These are phyloP conservation scores for Alligator sinensis DNA, from an alignment of 2,113 vertebrate species.

Conservation along the genomic window DNA sequence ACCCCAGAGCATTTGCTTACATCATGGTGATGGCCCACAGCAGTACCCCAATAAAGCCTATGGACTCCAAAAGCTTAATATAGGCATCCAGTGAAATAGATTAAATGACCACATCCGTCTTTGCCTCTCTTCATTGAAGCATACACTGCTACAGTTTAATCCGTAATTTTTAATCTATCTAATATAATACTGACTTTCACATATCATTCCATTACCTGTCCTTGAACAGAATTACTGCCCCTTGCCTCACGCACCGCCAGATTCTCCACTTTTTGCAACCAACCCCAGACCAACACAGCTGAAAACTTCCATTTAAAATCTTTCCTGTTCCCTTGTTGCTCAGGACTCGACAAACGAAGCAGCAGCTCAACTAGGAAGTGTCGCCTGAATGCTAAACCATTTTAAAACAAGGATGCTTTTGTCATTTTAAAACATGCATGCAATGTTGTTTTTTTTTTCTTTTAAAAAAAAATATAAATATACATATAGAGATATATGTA, in stretches of 20 bases:
- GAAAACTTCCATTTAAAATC: slow-evolving; percentile 2
- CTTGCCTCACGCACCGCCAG: background rate
- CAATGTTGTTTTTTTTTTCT: background rate
- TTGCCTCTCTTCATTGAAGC: background rate
- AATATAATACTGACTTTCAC: background rate
- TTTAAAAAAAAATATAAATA: too few relatives aligned
- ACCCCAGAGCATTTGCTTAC: accelerated
- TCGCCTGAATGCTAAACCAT: background rate
- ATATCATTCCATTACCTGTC: background rate
- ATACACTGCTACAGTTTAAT: background rate
- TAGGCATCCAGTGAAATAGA: accelerated
- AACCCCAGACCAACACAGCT: background rate
- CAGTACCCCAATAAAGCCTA: accelerated
- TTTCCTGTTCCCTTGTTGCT: background rate
- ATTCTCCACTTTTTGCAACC: background rate
- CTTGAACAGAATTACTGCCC: background rate
- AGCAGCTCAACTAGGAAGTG: too few relatives aligned
- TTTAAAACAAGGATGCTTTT: background rate
- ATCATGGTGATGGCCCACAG: accelerated
- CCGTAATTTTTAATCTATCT: background rate
- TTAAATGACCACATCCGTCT: accelerated
- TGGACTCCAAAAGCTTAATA: accelerated
- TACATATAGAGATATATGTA: too few relatives aligned
- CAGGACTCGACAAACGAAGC: background rate
- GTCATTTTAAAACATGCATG: background rate